Base-by-base conservation (phyloP, 2,888 invertebrate genomes). In the Ophion ellenae region DNA sequence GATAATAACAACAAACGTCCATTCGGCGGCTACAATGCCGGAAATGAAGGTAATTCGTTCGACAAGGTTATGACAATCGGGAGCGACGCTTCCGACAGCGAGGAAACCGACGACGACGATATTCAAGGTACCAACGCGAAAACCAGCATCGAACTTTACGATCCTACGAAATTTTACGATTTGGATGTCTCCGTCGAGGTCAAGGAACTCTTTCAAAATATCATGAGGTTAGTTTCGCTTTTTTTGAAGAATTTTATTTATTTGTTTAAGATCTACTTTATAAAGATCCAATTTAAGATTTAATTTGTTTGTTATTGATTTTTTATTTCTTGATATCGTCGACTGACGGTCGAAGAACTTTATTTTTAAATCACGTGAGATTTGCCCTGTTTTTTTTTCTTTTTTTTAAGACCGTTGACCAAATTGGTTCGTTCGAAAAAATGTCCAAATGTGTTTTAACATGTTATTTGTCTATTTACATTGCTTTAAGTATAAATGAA, bases 191-290 rank as follows among this genome's bases (percentile, higher is more conserved):
- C 97, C 1, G 95, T 96, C 0, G 99, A 99, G 87, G 96, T 99
- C 88, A 98, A 98, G 92, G 98, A 99, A 90, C 95, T 99, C 7
- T 99, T 99, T 94, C 97, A 98, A 91, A 98, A 98, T 91, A 99
- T 99, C 86, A 96, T 97, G 90, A 97, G 97, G 98, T 97, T 94
- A 94, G 92, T n/a, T 17, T 28, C 53, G 3, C 47, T 14, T 47
- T 3, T 47, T 11, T 47, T 14, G 0, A 40, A 20, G 2, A 2
- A 45, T 6, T 67, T n/a, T n/a, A 2, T 40, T 40, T 28, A 28
- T 24, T 59, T 36, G 20, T 28, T 47, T 11, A 14, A 2, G 3
- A 47, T 47, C 47, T 5, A 32, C 40, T 40, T 40, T 40, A 7
- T 9, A 0, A 1, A 40, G 40, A 40, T 9, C 40, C 9, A 40